Conservation (phyloP, 1,140 invertebrate genomes). For the Zaprionus davidi region DNA sequence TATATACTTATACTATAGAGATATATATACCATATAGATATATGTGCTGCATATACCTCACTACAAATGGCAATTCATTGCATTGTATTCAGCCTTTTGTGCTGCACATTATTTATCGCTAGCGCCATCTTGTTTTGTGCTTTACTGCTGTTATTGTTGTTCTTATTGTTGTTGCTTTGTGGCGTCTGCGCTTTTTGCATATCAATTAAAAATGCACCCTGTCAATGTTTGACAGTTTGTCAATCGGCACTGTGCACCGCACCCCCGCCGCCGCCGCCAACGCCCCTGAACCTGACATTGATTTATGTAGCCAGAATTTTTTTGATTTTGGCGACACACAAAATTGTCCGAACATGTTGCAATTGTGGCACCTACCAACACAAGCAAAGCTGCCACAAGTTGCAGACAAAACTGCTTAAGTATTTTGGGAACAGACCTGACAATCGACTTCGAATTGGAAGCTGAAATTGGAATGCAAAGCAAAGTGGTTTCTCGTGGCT, state of each 20-base stretch:
- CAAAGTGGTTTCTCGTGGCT: constrained; percentile 46
- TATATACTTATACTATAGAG: no score
- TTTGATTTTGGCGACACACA: constrained; percentile 23
- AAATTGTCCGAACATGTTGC: constrained; percentile 35
- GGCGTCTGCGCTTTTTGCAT: constrained; percentile 83
- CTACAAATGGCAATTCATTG: constrained; percentile 15
- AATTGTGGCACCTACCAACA: constrained; percentile 38
- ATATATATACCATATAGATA: no score
- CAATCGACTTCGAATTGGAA: neutral
- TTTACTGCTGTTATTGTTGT: neutral
- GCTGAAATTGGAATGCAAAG: constrained; percentile 29
- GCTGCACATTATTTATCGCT: constrained; percentile 63
- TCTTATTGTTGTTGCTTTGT: constrained; percentile 42
- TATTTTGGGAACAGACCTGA: neutral
- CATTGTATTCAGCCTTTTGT: constrained; percentile 57
- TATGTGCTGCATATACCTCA: neutral
- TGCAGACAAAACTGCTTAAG: neutral
- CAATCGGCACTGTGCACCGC: constrained; percentile 54
- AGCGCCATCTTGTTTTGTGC: constrained; percentile 77
- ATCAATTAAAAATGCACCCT: constrained; percentile 79
- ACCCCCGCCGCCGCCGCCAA: constrained; percentile 7
- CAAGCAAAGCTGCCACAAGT: neutral
- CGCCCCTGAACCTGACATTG: constrained; percentile 57
- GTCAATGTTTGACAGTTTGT: constrained; percentile 83
- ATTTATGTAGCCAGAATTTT: constrained; percentile 62